phyloP scores from a whole-genome alignment of 2,888 invertebrate species.

The Drosophila acutilabella region DNA sequence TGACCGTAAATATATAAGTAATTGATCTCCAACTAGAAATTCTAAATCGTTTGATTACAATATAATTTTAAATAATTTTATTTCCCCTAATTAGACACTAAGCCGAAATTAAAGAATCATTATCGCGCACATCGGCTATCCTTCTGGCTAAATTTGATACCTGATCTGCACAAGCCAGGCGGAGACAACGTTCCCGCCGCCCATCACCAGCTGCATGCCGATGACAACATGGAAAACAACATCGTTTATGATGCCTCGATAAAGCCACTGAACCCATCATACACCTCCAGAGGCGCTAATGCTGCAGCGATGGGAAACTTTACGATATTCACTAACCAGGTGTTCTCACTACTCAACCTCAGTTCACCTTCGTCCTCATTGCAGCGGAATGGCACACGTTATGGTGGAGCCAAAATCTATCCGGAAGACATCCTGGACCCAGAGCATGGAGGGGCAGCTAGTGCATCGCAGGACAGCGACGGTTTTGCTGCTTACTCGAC shows the following conservation, averaged over 20 bases:
- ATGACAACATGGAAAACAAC: slow-evolving; percentile 86
- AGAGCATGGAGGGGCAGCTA: slow-evolving; percentile 83
- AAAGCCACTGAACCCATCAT: slow-evolving; percentile 85
- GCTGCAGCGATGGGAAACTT: slow-evolving; percentile 83
- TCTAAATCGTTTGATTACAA: too few species aligned
- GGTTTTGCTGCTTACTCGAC: slow-evolving; percentile 96
- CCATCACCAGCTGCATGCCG: slow-evolving; percentile 93
- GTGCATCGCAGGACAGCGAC: slow-evolving; percentile 91
- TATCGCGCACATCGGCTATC: slow-evolving; percentile 96
- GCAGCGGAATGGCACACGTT: slow-evolving; percentile 82
- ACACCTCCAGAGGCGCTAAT: slow-evolving; percentile 77
- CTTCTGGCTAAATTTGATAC: slow-evolving; percentile 97
- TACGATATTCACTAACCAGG: slow-evolving; percentile 85
- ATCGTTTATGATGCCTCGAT: slow-evolving; percentile 86
- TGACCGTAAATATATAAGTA: too few species aligned
- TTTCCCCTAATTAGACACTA: slow-evolving; percentile 88
- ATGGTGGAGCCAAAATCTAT: slow-evolving; percentile 78
- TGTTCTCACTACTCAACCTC: slow-evolving; percentile 84
- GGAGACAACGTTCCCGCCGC: slow-evolving; percentile 93
- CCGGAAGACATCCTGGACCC: slow-evolving; percentile 82
- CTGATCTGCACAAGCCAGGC: slow-evolving; percentile 95
- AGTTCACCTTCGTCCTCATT: slow-evolving; percentile 84
- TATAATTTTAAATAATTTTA: background rate
- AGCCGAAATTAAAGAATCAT: slow-evolving; percentile 96
- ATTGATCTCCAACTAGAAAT: too few species aligned